Evolutionary conservation across 2,888 invertebrate species (phyloP).

Genomic region (Cheilosia scutellata): DNA sequence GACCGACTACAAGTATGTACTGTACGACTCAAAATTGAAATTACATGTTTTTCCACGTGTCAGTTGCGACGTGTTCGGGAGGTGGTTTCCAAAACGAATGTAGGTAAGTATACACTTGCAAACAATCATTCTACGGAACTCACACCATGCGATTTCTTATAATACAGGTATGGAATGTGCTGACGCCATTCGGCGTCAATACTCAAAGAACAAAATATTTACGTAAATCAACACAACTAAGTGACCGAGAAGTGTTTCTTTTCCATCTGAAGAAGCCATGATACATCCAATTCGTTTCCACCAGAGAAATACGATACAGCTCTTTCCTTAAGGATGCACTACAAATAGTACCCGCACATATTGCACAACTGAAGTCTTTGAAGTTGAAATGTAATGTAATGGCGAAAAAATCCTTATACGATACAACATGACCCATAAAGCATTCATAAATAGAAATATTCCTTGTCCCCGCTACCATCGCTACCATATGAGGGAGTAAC

Average conservation of each 20-base stretch:
- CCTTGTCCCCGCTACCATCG: neutral
- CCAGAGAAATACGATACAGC: conserved; percentile 7
- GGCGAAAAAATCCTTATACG: conserved; percentile 34
- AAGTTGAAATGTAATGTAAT: conserved; percentile 39
- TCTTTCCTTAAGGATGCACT: conserved; percentile 18
- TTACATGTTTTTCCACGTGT: no score
- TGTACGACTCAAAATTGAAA: no score
- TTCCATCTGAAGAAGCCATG: conserved; percentile 20
- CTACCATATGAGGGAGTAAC: no score
- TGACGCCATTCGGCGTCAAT: neutral
- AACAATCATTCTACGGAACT: no score
- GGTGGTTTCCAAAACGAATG: no score
- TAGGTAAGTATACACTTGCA: no score
- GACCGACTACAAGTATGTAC: no score
- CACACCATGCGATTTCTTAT: no score
- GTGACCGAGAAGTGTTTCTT: conserved; percentile 31
- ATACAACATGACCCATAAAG: conserved; percentile 56
- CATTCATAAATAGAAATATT: conserved; percentile 55
- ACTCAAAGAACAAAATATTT: neutral
- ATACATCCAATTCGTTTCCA: conserved; percentile 14
- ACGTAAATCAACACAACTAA: conserved; percentile 27
- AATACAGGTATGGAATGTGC: no score
- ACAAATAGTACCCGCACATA: conserved; percentile 2
- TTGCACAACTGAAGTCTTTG: conserved; percentile 28
- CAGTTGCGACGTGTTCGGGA: no score